These are phyloP conservation scores for Cyanistes caeruleus DNA, from an alignment of 2,113 vertebrate genomes.

Conservation along the genomic window DNA sequence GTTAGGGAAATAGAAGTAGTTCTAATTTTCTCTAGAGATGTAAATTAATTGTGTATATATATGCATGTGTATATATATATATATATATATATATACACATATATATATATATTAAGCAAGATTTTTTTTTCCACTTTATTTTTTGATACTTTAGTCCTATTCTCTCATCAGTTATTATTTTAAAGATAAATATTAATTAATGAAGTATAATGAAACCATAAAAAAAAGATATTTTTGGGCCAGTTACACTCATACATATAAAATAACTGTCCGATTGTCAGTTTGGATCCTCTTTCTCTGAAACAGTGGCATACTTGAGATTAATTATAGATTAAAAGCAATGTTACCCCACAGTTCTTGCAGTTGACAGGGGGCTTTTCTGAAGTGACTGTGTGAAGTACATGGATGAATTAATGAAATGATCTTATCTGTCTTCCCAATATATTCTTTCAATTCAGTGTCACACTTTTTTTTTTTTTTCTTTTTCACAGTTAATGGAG, in stretches of 20 bases:
- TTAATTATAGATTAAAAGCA: constrained; percentile 27
- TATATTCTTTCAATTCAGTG: background rate
- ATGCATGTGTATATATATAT: background rate
- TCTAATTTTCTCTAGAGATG: background rate
- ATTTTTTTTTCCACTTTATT: background rate
- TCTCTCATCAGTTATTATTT: background rate
- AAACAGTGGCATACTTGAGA: background rate
- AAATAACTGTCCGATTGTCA: background rate
- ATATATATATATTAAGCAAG: background rate
- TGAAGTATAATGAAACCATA: background rate
- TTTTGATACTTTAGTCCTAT: background rate
- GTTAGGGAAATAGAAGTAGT: background rate
- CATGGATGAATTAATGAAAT: background rate
- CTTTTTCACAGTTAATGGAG: background rate
- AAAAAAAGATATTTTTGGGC: background rate
- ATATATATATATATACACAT: background rate
- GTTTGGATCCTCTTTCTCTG: background rate
- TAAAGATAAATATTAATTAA: constrained; percentile 22
- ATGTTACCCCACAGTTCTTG: background rate
- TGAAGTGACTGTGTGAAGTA: background rate
- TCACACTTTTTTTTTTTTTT: background rate
- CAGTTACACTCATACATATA: background rate
- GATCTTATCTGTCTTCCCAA: background rate
- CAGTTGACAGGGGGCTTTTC: background rate
- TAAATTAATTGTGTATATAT: background rate